Conservation (phyloP, 2,888 invertebrate genomes). For the Torymus tubicola region DNA sequence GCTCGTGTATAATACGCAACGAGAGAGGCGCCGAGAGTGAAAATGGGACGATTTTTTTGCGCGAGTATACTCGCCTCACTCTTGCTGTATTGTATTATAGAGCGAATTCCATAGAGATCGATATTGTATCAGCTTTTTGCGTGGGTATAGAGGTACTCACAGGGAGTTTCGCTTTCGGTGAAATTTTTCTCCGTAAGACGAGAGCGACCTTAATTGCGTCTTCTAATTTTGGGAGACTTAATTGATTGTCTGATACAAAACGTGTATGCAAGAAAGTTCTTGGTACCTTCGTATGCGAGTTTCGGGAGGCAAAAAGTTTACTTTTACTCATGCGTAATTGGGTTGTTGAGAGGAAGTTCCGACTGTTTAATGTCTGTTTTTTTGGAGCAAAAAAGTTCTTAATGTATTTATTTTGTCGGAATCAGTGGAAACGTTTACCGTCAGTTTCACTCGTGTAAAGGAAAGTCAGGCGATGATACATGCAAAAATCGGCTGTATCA, state of each 20-base stretch:
- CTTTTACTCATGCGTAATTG: no score
- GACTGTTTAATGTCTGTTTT: no score
- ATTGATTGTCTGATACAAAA: background rate
- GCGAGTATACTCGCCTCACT: background rate
- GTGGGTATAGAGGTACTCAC: no score
- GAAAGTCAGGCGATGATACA: no score
- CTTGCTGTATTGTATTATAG: background rate
- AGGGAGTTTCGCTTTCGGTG: slow-evolving; percentile 27
- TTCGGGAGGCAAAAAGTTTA: no score
- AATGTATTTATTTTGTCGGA: no score
- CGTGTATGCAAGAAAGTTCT: background rate
- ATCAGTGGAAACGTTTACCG: no score
- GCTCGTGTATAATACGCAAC: background rate
- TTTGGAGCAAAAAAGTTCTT: no score
- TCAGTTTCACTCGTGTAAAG: no score
- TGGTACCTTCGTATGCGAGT: background rate
- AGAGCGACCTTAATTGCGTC: slow-evolving; percentile 5
- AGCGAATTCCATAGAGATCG: slow-evolving; percentile 26
- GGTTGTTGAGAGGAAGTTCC: no score
- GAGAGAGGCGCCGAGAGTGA: slow-evolving; percentile 31
- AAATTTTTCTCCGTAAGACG: background rate
- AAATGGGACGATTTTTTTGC: slow-evolving; percentile 32
- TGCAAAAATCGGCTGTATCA: no score
- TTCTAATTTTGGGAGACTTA: background rate
- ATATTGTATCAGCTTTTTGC: slow-evolving; percentile 11